phyloP scores from a whole-genome alignment of 35 echinoderm and acorn worm genomes.

The Ophioderma brevispina region DNA sequence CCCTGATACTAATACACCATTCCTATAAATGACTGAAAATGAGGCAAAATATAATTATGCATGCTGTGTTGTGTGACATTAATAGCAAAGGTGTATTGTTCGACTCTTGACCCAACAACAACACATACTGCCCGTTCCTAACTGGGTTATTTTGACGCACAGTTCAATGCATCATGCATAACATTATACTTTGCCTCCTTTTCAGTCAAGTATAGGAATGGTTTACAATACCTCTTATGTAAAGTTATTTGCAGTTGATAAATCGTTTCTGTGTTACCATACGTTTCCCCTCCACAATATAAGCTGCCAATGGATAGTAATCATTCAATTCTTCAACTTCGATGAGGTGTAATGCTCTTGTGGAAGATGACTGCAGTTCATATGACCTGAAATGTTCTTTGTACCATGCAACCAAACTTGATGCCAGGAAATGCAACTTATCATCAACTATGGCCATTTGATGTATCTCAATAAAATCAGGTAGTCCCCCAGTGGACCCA shows the following conservation, averaged over 20 bases:
- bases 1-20: too few relatives aligned
- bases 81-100: neutral
- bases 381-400: slow-evolving; percentile 44
- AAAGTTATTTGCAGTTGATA: neutral
- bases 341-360: slow-evolving; percentile 15
- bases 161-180: neutral
- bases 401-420: slow-evolving; percentile 35
- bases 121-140: neutral
- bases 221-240: neutral
- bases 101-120: neutral
- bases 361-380: slow-evolving; percentile 28
- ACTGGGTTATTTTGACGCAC: neutral
- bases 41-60: neutral
- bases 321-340: slow-evolving; percentile 50
- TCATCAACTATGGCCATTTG: slow-evolving; percentile 26
- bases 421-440: slow-evolving; percentile 25
- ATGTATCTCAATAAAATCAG: slow-evolving; percentile 50
- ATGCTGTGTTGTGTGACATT: neutral
- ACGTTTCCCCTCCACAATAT: slow-evolving; percentile 42
- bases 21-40: neutral
- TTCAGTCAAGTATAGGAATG: neutral
- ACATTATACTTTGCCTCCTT: neutral
- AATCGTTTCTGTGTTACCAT: slow-evolving; percentile 46
- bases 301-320: slow-evolving; percentile 57
- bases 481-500: slow-evolving; percentile 39